Base-by-base conservation (phyloP, 2,113 vertebrate genomes). In the Gobio gobio region DNA sequence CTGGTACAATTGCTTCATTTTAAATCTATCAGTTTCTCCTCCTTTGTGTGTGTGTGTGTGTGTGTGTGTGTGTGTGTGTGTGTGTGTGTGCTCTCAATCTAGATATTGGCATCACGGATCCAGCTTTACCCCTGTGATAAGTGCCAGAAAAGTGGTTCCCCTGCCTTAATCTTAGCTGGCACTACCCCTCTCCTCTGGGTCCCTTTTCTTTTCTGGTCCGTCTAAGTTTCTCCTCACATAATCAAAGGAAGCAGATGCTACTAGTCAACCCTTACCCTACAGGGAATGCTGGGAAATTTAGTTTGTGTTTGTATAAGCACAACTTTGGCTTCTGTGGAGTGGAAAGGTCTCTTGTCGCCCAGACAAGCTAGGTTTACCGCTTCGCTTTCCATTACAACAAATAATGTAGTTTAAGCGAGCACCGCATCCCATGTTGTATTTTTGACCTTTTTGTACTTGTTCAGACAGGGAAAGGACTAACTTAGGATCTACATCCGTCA, bases 211-310 rank as follows among this genome's bases (percentile, higher is more conserved):
- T 77, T 75, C 56, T 2, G 45, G 73, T 64, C 83, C 49, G 83
- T 54, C 51, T 64, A 59, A 24, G 24, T 36, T 82, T 64, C 45
- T 83, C 73, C 61, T 56, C 78, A 75, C 61, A 78, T 88, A 90
- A 85, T 89, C 86, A 86, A 85, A 89, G 85, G 29, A 72, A 85
- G 76, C 85, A 87, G 86, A 82, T 83, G 82, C 82, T 63, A 29
- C 81, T 79, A 83, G 79, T 82, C 84, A 24, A 78, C 70, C 36
- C 58, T 26, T 54, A 84, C 70, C 82, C 83, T 82, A 59, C 43
- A 58, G 81, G 84, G 83, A 64, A 77, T 20, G 68, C 51, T 83
- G 58, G 78, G 83, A 88, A 86, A 73, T 86, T 40, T 84, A 74
- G 58, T 70, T 54, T 43, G 70, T 85, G 85, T 88, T 83, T 86